Base-by-base conservation (phyloP, 2,113 vertebrate genomes). In the Tachycineta bicolor region DNA sequence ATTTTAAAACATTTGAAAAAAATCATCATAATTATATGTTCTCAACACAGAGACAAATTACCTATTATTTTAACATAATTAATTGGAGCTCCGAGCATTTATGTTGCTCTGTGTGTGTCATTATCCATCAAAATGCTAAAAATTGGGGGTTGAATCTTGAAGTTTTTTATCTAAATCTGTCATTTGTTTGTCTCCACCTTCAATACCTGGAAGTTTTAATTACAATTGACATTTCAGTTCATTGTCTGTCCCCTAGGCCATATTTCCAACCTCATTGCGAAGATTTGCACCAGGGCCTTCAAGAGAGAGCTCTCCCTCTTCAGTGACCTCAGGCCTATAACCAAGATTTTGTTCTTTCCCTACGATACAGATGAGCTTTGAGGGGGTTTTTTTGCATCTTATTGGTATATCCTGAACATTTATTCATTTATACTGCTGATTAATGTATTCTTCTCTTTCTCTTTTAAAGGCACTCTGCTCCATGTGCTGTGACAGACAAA, bases 61-160 rank as follows among this genome's bases (percentile, higher is more conserved):
- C 91, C 89, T 95, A 89, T 94, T 97, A 96, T 95, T 88, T 97
- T 95, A 97, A 97, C 50, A 85, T 95, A 97, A 98, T 94, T 96
- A 95, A 96, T 97, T 96, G 80, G 87, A 96, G 95, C 89, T 93
- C 76, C 52, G 73, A 94, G 93, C 76, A 94, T 95, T 97, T 90
- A 37, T 89, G 87, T 87, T 94, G 74, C 86, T 88, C 84, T 88
- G 41, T 90, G 74, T 93, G 39, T 94, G 80, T 92, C 91, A 94
- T 97, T 94, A 96, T 95, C 86, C 90, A 92, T 95, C 95, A 93
- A 96, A 97, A 96, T 67, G 78, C 76, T 91, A 87, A 95, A 93
- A 92, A 89, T 13, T 77, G 49, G 65, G 41, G 5, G 33, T 94
- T 90, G 77, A 91, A 92, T 96, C 62, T 96, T 90, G 18, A 50